Evolutionary conservation across 2,113 vertebrate genomes (phyloP).

Genomic region (Pedionomus torquatus): DNA sequence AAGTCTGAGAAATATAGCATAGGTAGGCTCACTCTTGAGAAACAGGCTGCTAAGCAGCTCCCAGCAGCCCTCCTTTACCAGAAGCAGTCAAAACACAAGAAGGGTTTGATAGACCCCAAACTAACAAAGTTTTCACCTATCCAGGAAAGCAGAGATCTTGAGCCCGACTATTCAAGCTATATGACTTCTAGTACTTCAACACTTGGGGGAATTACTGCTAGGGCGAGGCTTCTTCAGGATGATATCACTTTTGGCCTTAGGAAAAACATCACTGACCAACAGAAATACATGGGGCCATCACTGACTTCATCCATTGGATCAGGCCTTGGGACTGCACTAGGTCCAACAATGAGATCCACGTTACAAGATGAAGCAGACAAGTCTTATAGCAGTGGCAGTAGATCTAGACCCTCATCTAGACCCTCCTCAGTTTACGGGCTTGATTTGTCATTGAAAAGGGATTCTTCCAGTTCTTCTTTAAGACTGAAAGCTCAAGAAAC

Average conservation of each 20-base stretch:
- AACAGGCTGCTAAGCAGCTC: conserved; percentile 97
- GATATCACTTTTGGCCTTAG: conserved; percentile 96
- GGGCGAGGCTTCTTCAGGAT: conserved; percentile 94
- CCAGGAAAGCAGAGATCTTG: conserved; percentile 93
- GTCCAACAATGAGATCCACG: conserved; percentile 81
- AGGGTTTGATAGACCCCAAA: conserved; percentile 91
- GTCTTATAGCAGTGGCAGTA: conserved; percentile 89
- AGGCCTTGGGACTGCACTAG: conserved; percentile 86
- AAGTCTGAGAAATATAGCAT: conserved; percentile 99
- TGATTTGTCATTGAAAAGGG: conserved; percentile 95
- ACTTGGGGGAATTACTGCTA: conserved; percentile 87
- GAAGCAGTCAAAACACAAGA: conserved; percentile 97
- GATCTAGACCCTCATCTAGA: conserved; percentile 93
- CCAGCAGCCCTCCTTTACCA: conserved; percentile 96
- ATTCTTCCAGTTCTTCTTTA: conserved; percentile 93
- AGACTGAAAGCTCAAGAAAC: conserved; percentile 91
- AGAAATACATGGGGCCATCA: conserved; percentile 90
- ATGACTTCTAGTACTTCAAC: conserved; percentile 90
- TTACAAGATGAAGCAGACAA: conserved; percentile 90
- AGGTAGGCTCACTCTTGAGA: conserved; percentile 95
- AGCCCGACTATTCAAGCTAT: conserved; percentile 92
- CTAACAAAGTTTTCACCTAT: conserved; percentile 96
- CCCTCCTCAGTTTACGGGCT: conserved; percentile 97
- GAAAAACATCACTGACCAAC: conserved; percentile 96
- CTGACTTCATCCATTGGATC: conserved; percentile 85